Evolutionary conservation across 1,140 invertebrate species (phyloP), one percentile per base, ranked within the genome.

Genomic region (Archegozetes longisetosus): DNA sequence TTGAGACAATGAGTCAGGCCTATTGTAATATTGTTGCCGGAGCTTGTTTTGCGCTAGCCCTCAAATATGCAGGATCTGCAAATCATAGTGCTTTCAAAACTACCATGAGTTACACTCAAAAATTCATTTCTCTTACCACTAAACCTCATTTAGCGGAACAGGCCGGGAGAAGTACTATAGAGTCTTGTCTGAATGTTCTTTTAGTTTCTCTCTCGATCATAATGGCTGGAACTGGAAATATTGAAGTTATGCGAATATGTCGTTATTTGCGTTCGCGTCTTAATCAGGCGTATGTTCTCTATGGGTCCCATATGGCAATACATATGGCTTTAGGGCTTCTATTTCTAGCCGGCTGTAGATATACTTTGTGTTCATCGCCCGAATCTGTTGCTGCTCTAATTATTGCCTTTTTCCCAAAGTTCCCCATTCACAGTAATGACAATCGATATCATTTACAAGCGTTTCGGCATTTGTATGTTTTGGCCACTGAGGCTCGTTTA

Each of bases 391-490:
- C 89, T 3, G 86, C 89, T 0, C 72, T 98, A 40, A 74, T 97
- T 40, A 87, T 86, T 69, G 85, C 93, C 1, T 85, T 96, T 70
- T 97, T 92, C 74, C 94, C 94, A 2, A 94, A 94, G 72, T 97
- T 92, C 73, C 94, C 94, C 49, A 90, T 85, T 2, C 88, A 95
- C 71, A 91, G 85, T 67, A 90, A 90, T 69, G 93, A 97, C 70
- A 97, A 97, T 72, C 82, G 88, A 58, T 94, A 93, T 71, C 90
- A 95, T 73, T 74, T 96, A 55, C 92, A 98, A 80, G 92, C 93
- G 0, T 82, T 97, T 64, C 75, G 93, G 28, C 94, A 98, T 75
- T 73, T 98, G 17, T 98, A 97, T 71, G 91, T 96, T 12, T 70
- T 97, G 55, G 92, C 92, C 1, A 84, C 85, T 12, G 88, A 97